Base-by-base conservation (phyloP, 1,140 invertebrate genomes). In the Zaprionus inermis region DNA sequence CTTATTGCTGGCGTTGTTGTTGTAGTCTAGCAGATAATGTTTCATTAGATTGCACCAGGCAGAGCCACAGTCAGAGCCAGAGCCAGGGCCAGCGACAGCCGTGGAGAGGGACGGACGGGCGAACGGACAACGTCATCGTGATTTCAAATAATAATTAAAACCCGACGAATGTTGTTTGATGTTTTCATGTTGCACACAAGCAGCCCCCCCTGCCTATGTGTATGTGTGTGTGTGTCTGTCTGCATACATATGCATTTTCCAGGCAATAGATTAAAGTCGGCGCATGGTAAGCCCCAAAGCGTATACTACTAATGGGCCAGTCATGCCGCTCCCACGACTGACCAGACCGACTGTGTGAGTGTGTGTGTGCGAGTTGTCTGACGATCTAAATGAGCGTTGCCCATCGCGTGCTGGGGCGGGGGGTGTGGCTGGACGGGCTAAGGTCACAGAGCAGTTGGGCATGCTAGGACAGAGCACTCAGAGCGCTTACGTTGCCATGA, bases 141-240 rank as follows among this genome's bases (percentile, higher is more conserved):
- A 77, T 77, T 77, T 77, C 75, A 77, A 77, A 77, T 77, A 77
- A 77, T 77, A 77, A 77, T 77, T 77, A 77, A 77, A 74, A 74
- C 51, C 74, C 71, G 65, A 77, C 75, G 75, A 77, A 76, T 68
- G 74, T 76, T 77, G 75, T 77, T 77, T 77, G 75, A 77, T 77
- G 75, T 77, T 73, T 77, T 74, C 75, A 72, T 76, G 69, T 59
- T 30, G 59, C 38, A 64, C 57, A 70, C 58, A 60, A 16, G 28
- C 61, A 38, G n/a, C 22, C n/a, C 38, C 24, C 20, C 3, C 9
- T 24, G 14, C 36, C 5, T 10, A 11, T 24, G 6, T 44, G n/a
- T 5, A 1, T 16, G 49, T 51, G 11, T 71, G 30, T 57, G 41
- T 58, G 12, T 70, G 58, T 52, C 14, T 34, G 30, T 30, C 46